Evolutionary conservation across 2,797 vertebrate species (phyloP).

Genomic region (Myotis findleyi): DNA sequence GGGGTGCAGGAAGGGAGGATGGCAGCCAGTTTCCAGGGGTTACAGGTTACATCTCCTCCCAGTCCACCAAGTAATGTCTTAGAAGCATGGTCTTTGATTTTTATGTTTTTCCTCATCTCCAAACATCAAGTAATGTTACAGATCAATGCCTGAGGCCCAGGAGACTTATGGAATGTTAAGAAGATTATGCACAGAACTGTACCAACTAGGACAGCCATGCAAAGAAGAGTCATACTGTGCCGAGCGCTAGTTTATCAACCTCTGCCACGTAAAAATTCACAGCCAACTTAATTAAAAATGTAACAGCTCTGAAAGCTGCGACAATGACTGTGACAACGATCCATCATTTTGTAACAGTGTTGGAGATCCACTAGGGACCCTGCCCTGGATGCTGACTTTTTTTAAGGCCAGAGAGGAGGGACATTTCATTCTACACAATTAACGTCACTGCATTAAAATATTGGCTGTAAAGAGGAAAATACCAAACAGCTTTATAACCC

Average conservation of each 20-base stretch:
- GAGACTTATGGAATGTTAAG: constrained; percentile 78
- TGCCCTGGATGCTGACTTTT: constrained; percentile 79
- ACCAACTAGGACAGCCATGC: constrained; percentile 75
- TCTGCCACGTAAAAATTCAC: constrained; percentile 85
- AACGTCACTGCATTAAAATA: constrained; percentile 82
- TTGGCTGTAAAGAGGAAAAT: constrained; percentile 82
- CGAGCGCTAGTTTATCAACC: constrained; percentile 84
- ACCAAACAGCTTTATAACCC: constrained; percentile 80
- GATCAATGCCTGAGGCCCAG: constrained; percentile 73
- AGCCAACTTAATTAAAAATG: constrained; percentile 90
- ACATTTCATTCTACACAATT: constrained; percentile 85
- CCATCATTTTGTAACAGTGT: constrained; percentile 86
- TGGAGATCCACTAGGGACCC: constrained; percentile 81
- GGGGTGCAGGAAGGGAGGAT: neutral
- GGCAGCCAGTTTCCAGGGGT: neutral
- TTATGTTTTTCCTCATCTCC: constrained; percentile 57
- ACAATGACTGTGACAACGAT: constrained; percentile 83
- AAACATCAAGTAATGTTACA: constrained; percentile 63
- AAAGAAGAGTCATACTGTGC: constrained; percentile 72
- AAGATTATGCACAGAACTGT: constrained; percentile 80
- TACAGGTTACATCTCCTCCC: constrained; percentile 18
- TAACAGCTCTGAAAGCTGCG: constrained; percentile 86
- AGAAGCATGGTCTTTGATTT: constrained; percentile 53
- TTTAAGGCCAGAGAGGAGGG: constrained; percentile 79
- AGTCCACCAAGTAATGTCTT: neutral